phyloP scores from a whole-genome alignment of 2,888 invertebrate genomes.

The Sinodicranocentrus sp. region DNA sequence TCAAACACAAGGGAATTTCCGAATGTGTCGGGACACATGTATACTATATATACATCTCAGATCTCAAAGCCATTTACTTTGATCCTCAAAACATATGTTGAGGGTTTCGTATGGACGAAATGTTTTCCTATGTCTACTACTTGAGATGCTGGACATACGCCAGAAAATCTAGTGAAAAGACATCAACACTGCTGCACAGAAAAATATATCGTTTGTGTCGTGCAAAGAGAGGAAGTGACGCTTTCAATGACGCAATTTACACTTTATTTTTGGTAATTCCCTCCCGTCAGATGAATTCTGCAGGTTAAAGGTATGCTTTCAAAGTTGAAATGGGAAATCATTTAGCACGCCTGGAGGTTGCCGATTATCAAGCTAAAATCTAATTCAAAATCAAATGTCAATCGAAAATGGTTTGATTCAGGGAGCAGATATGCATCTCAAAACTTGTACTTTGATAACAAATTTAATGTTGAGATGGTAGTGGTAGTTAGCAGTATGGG shows the following conservation, averaged over 20 bases:
- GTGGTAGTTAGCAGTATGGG: no score
- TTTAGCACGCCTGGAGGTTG: no score
- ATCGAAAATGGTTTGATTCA: no score
- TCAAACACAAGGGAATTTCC: background rate
- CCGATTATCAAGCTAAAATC: no score
- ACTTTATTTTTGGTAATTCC: conserved; percentile 71
- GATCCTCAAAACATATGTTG: background rate
- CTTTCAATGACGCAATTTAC: conserved; percentile 70
- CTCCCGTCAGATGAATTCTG: conserved; percentile 48
- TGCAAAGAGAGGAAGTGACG: conserved; percentile 70
- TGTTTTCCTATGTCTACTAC: conserved; percentile 20
- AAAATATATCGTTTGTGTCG: conserved; percentile 28
- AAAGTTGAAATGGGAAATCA: no score
- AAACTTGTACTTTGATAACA: no score
- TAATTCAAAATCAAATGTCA: no score
- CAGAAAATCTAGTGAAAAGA: conserved; percentile 50
- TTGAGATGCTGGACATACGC: conserved; percentile 53
- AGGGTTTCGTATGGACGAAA: background rate
- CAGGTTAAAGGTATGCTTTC: conserved; percentile 12
- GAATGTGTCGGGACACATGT: no score
- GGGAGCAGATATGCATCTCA: no score
- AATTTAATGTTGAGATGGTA: no score
- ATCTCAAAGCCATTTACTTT: background rate
- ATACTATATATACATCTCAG: background rate
- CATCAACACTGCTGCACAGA: conserved; percentile 49